Percentiles rank a stretch among this genome's conserved stretches.
These are phyloP conservation scores for Idaea straminata DNA, from an alignment of 2,888 invertebrate genomes.

Conservation along the genomic window DNA sequence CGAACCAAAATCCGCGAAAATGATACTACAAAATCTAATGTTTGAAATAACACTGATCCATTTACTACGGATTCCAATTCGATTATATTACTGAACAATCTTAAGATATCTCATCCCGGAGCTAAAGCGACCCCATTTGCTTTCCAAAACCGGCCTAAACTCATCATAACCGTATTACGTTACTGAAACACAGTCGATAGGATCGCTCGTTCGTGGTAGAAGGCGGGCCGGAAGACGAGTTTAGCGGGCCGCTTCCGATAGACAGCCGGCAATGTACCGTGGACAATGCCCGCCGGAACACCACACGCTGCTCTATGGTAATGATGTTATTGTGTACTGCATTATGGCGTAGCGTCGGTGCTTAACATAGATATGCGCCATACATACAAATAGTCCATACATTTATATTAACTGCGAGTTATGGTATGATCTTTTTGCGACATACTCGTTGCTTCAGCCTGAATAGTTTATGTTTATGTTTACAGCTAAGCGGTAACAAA, in stretches of 20 bases:
- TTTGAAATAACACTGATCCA: constrained; percentile 1
- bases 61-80: constrained; percentile 1
- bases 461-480: not conserved
- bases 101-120: not conserved
- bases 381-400: not conserved
- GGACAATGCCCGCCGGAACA: constrained; percentile 20
- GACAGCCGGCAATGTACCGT: constrained; percentile 16
- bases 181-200: not conserved
- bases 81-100: constrained; percentile 1
- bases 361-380: constrained; percentile 1
- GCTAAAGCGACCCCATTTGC: constrained; percentile 1
- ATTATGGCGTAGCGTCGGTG: constrained; percentile 12
- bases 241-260: constrained; percentile 23
- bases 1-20: not conserved
- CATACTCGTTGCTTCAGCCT: not conserved
- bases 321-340: constrained; percentile 27
- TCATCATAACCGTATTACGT: constrained; percentile 1
- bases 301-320: constrained; percentile 16
- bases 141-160: not conserved
- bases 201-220: constrained; percentile 2
- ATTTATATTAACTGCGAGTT: constrained; percentile 1
- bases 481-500: not conserved
- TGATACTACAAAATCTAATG: constrained; percentile 1
- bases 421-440: constrained; percentile 1
- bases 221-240: constrained; percentile 16